Evolutionary conservation across 2,113 vertebrate species (phyloP).

Genomic region (Chinchilla lanigera): DNA sequence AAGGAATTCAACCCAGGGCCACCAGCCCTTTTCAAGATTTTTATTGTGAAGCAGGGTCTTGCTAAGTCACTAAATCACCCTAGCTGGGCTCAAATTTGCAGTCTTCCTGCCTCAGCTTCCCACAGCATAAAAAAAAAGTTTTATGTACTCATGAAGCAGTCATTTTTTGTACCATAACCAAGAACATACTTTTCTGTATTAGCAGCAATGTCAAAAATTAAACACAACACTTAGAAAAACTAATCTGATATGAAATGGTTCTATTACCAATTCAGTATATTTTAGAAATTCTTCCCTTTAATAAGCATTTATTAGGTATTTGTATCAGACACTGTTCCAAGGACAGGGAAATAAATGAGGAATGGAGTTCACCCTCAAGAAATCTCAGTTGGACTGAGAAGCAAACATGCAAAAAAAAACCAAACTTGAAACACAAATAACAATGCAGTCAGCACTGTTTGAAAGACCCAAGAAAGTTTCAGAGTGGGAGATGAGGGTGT

Average conservation of each 20-base stretch:
- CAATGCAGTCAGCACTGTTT: neutral
- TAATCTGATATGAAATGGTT: neutral
- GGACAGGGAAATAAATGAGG: neutral
- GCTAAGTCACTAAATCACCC: no score
- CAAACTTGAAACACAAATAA: neutral
- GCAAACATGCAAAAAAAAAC: neutral
- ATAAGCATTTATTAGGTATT: constrained; percentile 34
- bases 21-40: no score
- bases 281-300: neutral
- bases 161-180: neutral
- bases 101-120: no score
- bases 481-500: neutral
- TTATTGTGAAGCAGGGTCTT: no score
- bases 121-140: neutral
- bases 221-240: neutral
- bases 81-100: no score
- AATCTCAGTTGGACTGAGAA: neutral
- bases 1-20: no score
- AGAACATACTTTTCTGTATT: neutral
- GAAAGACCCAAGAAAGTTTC: neutral
- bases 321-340: neutral
- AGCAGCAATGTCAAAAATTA: neutral
- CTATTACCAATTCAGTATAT: neutral
- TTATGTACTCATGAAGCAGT: neutral
- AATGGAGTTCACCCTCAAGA: neutral